Conservation (phyloP, 2,113 vertebrate species). For the Trogon melanurus region DNA sequence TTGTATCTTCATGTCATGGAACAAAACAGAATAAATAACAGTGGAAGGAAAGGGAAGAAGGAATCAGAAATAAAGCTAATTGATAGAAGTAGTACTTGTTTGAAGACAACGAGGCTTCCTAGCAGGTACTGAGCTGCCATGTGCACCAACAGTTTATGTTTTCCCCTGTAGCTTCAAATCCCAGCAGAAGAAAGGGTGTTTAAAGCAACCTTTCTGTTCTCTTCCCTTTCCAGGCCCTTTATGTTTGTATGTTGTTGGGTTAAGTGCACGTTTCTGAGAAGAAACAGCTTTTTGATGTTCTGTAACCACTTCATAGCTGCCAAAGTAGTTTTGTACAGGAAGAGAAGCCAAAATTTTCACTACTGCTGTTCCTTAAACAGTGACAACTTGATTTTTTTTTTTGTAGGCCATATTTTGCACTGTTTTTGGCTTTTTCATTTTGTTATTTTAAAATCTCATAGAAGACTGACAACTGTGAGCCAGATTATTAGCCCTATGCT, state of each 20-base stretch:
- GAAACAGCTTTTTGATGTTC: not conserved
- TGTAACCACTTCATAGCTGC: not conserved
- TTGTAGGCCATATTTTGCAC: not conserved
- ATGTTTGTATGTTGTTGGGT: not conserved
- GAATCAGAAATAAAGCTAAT: not conserved
- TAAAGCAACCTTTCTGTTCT: not conserved
- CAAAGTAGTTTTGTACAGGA: not conserved
- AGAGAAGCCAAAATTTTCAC: not conserved
- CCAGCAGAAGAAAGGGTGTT: not conserved
- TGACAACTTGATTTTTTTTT: not conserved
- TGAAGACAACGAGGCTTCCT: not conserved
- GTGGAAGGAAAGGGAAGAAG: not conserved
- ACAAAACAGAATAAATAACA: not conserved
- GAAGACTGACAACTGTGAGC: not conserved
- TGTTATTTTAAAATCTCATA: not conserved
- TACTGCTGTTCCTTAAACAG: not conserved
- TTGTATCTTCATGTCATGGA: not conserved
- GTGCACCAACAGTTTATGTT: fast-evolving
- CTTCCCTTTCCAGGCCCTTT: not conserved
- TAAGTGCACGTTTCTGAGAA: not conserved
- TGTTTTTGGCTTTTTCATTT: not conserved
- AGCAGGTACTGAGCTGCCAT: not conserved
- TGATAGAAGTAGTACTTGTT: not conserved
- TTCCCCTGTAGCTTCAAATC: not conserved
- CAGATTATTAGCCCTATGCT: not conserved